Percentiles rank a stretch among this genome's conserved stretches.
Conservation (phyloP, 2,888 invertebrate genomes). For the Sesamia inferens region DNA sequence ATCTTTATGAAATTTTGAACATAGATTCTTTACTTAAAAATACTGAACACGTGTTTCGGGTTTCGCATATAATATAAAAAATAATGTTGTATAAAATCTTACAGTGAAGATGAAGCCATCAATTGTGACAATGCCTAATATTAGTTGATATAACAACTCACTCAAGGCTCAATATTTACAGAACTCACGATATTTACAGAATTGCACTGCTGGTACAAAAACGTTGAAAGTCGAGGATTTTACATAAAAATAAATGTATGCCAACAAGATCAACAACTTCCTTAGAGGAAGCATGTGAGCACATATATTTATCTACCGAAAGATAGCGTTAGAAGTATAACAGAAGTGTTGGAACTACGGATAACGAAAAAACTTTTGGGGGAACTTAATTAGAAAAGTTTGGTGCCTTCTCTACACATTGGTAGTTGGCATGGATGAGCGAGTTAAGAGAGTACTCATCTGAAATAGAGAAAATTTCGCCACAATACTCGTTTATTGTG, state of each 20-base stretch:
- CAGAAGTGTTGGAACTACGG: slow-evolving; percentile 74
- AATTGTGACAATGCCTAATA: no score
- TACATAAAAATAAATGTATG: not conserved
- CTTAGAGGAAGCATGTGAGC: slow-evolving; percentile 8
- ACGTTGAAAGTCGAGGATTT: not conserved
- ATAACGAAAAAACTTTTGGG: slow-evolving; percentile 82
- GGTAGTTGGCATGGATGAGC: slow-evolving; percentile 21
- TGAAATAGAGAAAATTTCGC: no score
- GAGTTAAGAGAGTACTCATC: slow-evolving; percentile 15
- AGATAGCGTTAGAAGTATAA: slow-evolving; percentile 76
- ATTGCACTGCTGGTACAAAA: no score
- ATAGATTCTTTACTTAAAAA: no score
- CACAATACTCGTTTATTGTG: not conserved
- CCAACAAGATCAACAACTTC: not conserved
- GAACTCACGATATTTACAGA: no score
- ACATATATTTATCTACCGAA: slow-evolving; percentile 39
- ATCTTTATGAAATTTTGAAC: no score
- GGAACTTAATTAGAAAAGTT: slow-evolving; percentile 86
- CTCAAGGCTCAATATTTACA: no score
- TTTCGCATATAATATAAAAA: no score
- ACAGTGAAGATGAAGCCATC: no score
- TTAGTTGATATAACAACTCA: no score
- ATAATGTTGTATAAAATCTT: no score
- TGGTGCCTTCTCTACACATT: slow-evolving; percentile 42
- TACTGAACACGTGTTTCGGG: no score